Base-by-base conservation (phyloP, 2,113 vertebrate genomes). In the Python bivittatus region DNA sequence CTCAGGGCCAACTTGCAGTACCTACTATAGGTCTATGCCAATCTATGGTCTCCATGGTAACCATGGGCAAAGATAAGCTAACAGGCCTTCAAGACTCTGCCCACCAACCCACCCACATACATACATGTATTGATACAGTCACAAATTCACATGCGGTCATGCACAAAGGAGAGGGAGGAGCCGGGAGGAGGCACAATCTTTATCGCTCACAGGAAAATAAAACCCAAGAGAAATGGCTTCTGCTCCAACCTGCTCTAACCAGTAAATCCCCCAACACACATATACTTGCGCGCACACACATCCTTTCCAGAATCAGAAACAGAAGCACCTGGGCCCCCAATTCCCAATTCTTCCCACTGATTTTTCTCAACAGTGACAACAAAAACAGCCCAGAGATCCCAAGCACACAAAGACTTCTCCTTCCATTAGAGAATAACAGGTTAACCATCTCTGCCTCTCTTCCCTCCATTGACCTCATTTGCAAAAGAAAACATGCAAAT, bases 401-500 rank as follows among this genome's bases (percentile, higher is more conserved):
- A 4, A 27, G 64, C 15, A 84, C 72, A 92, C 72, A 23, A 61
- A 84, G 54, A 53, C 54, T 17, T 29, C 13, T 7, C 38, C 44
- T 61, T 48, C 86, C 11, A 0, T 23, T 25, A 44, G 22, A 88
- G 91, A 13, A 13, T 60, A 10, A 89, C 6, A 44, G 87, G 87
- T 92, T 89, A 92, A 89, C n/a, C 23, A 64, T 38, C 6, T 53
- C 68, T 61, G 56, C 57, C 29, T 64, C 56, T 56, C 52, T 29
- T 42, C n/a, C 22, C 6, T 33, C 52, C 53, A 7, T 54, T 42
- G 85, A 17, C 27, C 33, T 92, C 79, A 89, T 92, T 92, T 92
- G 91, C 91, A 89, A 92, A 92, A 89, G 72, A 92, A 92, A 92
- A 85, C 91, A 92, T 89, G 88, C 72, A 92, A 92, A 92, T 85